Evolutionary conservation across 1,140 invertebrate genomes (phyloP).

Genomic region (Drosophila sucinea): DNA sequence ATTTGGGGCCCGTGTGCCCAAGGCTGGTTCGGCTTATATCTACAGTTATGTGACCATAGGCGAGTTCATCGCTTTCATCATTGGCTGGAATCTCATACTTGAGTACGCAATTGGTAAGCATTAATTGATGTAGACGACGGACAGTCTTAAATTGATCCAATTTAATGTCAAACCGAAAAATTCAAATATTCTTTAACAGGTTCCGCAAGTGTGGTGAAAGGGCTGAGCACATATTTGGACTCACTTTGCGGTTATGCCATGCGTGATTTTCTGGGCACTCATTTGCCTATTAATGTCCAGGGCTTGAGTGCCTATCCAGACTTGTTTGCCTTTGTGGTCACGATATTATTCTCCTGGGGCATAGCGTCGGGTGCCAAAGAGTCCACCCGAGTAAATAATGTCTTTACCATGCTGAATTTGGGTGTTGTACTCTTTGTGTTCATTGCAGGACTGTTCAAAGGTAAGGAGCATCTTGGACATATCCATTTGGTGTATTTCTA

Average conservation of each 20-base stretch:
- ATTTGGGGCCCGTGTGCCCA: conserved; percentile 93
- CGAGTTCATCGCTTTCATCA: conserved; percentile 90
- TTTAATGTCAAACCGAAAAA: conserved; percentile 44
- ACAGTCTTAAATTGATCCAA: conserved; percentile 44
- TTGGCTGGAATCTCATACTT: conserved; percentile 95
- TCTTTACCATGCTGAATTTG: conserved; percentile 94
- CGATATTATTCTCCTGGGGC: conserved; percentile 87
- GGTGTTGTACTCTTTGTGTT: conserved; percentile 92
- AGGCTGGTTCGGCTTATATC: conserved; percentile 93
- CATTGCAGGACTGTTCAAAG: conserved; percentile 91
- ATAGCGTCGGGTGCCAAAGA: conserved; percentile 93
- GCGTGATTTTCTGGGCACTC: conserved; percentile 86
- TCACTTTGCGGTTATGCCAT: conserved; percentile 90
- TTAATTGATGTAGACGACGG: conserved; percentile 34
- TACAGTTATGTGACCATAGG: conserved; percentile 95
- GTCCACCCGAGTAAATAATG: conserved; percentile 94
- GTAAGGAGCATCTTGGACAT: conserved; percentile 84
- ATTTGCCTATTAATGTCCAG: conserved; percentile 88
- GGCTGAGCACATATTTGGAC: conserved; percentile 95
- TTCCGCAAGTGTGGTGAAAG: conserved; percentile 95
- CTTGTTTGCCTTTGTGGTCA: conserved; percentile 90
- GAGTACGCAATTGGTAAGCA: conserved; percentile 94
- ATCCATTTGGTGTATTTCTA: neutral
- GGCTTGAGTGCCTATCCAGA: conserved; percentile 92
- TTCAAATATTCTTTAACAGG: conserved; percentile 83